These are phyloP conservation scores for Frankliniella intonsa DNA, from an alignment of 2,888 invertebrate genomes.

Conservation along the genomic window DNA sequence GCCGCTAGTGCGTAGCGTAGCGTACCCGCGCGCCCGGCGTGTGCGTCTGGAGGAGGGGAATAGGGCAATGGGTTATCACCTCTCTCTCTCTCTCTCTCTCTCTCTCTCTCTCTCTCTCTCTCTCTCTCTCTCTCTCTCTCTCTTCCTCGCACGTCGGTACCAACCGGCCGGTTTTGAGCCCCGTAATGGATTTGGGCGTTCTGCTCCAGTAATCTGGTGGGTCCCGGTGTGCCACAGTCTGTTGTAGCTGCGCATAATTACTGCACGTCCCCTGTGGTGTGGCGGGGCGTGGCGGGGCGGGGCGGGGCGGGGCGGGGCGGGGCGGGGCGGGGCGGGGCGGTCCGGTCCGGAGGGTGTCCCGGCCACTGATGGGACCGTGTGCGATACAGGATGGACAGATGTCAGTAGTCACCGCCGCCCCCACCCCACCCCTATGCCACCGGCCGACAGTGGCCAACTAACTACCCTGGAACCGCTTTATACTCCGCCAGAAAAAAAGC, in stretches of 20 bases:
- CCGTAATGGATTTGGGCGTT: too few relatives aligned
- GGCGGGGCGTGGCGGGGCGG: neutral
- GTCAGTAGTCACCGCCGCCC: neutral
- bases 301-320: neutral
- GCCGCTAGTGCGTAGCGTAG: too few relatives aligned
- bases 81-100: conserved; percentile 2
- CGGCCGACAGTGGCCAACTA: too few relatives aligned
- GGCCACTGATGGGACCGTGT: neutral
- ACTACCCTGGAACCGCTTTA: too few relatives aligned
- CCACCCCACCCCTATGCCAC: neutral
- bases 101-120: neutral
- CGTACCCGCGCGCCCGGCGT: too few relatives aligned
- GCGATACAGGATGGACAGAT: too few relatives aligned
- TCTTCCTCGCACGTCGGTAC: neutral
- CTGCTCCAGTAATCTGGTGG: neutral
- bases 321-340: too few relatives aligned
- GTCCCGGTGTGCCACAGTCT: neutral
- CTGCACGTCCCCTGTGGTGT: neutral
- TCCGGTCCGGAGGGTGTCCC: neutral
- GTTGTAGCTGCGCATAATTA: neutral
- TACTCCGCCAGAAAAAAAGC: too few relatives aligned
- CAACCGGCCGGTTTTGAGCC: too few relatives aligned
- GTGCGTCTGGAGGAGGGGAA: too few relatives aligned
- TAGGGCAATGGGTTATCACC: neutral
- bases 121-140: neutral